phyloP scores from a whole-genome alignment of 1,140 invertebrate species.

The Teleopsis dalmanni region DNA sequence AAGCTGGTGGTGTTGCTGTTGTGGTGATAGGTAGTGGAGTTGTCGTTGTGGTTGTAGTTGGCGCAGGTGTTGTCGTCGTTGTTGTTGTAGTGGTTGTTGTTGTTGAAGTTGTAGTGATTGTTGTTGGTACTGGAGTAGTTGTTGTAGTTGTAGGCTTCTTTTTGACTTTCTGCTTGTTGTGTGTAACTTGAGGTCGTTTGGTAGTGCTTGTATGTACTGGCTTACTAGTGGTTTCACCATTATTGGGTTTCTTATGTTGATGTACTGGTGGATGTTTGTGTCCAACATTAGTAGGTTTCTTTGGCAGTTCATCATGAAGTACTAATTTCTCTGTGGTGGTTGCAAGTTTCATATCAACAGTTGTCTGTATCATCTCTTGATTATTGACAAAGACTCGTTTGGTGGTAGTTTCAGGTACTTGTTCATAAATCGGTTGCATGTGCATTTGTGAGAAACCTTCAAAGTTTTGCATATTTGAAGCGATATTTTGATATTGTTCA shows the following conservation, averaged over 20 bases:
- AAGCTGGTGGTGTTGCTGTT: constrained; percentile 12
- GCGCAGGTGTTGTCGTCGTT: constrained; percentile 14
- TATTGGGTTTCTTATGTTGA: constrained; percentile 26
- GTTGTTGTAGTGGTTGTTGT: constrained; percentile 20
- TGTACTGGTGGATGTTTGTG: constrained; percentile 27
- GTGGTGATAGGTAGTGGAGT: constrained; percentile 10
- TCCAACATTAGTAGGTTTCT: constrained; percentile 18
- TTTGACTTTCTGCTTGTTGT: constrained; percentile 30
- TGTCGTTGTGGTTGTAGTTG: constrained; percentile 12
- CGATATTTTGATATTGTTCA: constrained; percentile 34
- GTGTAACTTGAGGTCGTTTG: constrained; percentile 9
- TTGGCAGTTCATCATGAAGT: constrained; percentile 15
- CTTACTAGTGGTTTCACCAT: constrained; percentile 13
- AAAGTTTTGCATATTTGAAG: constrained; percentile 31
- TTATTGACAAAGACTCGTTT: constrained; percentile 35
- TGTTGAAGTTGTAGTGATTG: constrained; percentile 10
- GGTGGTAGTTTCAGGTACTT: constrained; percentile 30
- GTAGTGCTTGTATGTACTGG: constrained; percentile 6
- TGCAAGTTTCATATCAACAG: constrained; percentile 14
- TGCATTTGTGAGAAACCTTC: constrained; percentile 19
- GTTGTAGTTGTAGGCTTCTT: constrained; percentile 27
- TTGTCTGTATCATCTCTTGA: constrained; percentile 31
- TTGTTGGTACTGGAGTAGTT: constrained; percentile 14
- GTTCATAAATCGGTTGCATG: constrained; percentile 39
- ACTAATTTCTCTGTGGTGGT: constrained; percentile 2